These are phyloP conservation scores for Lasiurus cinereus DNA, from an alignment of 2,113 vertebrate species.

Conservation along the genomic window DNA sequence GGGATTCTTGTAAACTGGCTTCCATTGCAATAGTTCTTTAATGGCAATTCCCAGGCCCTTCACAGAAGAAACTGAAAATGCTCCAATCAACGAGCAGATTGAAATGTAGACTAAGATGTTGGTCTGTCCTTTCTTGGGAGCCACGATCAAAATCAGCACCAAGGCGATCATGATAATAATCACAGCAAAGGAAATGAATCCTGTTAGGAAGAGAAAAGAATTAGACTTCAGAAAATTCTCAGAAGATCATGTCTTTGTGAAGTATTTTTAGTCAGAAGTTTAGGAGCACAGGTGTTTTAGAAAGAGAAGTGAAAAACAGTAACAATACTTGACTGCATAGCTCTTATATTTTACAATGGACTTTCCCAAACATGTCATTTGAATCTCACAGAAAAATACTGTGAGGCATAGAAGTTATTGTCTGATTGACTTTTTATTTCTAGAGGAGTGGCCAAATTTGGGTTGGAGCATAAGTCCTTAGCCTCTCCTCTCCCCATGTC, in stretches of 20 bases:
- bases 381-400: conserved; percentile 11
- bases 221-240: conserved; percentile 12
- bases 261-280: not conserved
- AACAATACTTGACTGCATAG: not conserved
- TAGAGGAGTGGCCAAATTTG: not conserved
- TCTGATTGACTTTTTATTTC: conserved; percentile 20
- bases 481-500: not conserved
- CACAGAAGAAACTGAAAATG: conserved; percentile 91
- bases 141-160: conserved; percentile 86
- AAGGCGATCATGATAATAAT: conserved; percentile 81
- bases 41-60: conserved; percentile 91
- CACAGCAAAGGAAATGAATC: conserved; percentile 87
- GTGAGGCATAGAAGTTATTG: not conserved
- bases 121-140: conserved; percentile 88
- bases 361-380: not conserved
- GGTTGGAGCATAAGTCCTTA: not conserved
- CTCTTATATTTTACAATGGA: not conserved
- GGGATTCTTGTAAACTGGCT: conserved; percentile 85
- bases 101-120: conserved; percentile 90
- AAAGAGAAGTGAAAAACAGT: not conserved
- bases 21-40: conserved; percentile 85
- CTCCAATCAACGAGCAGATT: conserved; percentile 90
- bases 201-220: conserved; percentile 82
- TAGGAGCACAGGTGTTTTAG: not conserved
- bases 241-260: not conserved